A percentile compares a stretch with the other conserved stretches of the same genome.
These are phyloP conservation scores for Falco novaeseelandiae DNA, from an alignment of 2,797 vertebrate genomes.

Conservation along the genomic window DNA sequence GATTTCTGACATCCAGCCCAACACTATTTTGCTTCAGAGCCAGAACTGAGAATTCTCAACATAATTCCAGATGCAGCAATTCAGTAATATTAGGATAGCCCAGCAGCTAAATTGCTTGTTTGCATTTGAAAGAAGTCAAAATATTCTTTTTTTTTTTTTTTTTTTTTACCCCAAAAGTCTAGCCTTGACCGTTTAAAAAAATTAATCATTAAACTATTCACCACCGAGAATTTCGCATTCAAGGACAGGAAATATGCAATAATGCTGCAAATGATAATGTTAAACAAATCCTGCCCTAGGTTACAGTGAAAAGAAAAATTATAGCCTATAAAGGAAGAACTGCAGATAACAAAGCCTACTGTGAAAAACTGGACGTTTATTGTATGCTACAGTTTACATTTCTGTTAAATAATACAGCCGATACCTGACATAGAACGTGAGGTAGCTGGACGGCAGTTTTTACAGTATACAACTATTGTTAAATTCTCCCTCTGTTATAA, in stretches of 20 bases:
- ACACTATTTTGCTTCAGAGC: not conserved
- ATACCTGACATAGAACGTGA: not conserved
- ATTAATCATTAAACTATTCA: not conserved
- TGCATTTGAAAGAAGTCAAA: slow-evolving; percentile 48
- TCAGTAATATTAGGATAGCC: not conserved
- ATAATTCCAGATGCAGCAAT: not conserved
- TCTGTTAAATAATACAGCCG: not conserved
- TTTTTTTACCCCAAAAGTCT: not conserved
- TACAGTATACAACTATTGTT: not conserved
- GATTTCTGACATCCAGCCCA: not conserved
- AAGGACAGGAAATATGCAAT: slow-evolving; percentile 44
- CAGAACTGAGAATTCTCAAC: not conserved
- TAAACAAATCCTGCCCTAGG: not conserved
- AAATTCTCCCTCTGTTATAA: not conserved
- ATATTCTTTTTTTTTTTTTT: not conserved
- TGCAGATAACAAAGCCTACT: not conserved
- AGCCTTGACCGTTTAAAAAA: slow-evolving; percentile 46
- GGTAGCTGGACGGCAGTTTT: not conserved
- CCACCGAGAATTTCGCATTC: slow-evolving; percentile 10
- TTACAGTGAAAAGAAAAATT: not conserved
- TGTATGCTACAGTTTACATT: not conserved
- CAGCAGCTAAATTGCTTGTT: slow-evolving; percentile 4
- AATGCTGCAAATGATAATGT: not conserved
- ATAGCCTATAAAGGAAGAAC: not conserved
- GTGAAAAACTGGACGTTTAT: not conserved